Evolutionary conservation across 2,113 vertebrate species (phyloP).

Genomic region (Phyllopteryx taeniolatus): DNA sequence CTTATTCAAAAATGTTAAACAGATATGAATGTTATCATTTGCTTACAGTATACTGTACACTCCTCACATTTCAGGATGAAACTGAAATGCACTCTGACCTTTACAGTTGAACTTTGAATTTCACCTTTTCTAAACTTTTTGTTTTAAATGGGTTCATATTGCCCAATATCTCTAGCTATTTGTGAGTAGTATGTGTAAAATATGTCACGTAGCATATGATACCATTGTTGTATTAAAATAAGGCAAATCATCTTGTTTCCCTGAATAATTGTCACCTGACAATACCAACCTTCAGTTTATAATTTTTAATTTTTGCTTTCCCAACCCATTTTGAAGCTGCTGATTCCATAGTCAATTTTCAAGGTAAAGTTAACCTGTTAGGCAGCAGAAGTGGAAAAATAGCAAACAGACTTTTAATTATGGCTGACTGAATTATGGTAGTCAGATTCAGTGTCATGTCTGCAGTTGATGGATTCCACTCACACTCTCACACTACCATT

Average conservation of each 20-base stretch:
- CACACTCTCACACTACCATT: conserved; percentile 12
- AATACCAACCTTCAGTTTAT: conserved; percentile 42
- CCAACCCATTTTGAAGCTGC: conserved; percentile 63
- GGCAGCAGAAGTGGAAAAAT: conserved; percentile 55
- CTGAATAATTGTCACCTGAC: conserved; percentile 27
- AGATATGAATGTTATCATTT: too few species aligned
- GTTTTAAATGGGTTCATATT: too few species aligned
- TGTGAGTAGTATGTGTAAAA: too few species aligned
- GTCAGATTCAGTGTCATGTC: conserved; percentile 53
- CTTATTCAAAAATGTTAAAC: too few species aligned
- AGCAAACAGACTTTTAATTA: conserved; percentile 75
- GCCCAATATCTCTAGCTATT: too few species aligned
- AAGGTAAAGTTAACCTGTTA: conserved; percentile 51
- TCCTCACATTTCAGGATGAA: too few species aligned
- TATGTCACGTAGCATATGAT: too few species aligned
- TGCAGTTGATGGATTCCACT: conserved; percentile 57
- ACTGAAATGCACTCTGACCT: too few species aligned
- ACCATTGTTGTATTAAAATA: too few species aligned
- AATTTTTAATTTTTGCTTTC: conserved; percentile 8
- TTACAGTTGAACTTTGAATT: too few species aligned
- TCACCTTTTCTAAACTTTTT: too few species aligned
- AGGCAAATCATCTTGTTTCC: not conserved
- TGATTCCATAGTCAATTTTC: conserved; percentile 76
- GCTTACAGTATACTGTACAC: too few species aligned
- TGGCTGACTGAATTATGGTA: conserved; percentile 71